phyloP scores from a whole-genome alignment of 2,888 invertebrate genomes.

The Embidobia sp. region DNA sequence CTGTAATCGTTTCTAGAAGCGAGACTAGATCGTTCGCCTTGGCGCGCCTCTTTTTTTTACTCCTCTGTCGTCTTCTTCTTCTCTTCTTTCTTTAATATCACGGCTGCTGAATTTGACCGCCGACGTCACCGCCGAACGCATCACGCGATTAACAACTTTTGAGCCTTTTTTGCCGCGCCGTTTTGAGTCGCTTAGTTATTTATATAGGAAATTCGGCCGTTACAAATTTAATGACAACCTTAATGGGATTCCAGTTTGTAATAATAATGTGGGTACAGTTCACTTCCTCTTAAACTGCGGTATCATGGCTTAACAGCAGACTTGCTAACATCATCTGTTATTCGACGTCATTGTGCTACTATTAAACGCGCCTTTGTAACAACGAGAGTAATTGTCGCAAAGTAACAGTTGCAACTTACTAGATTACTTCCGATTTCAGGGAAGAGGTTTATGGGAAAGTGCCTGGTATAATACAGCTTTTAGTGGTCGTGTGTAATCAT shows the following conservation, averaged over 20 bases:
- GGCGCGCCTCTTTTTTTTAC: constrained; percentile 1
- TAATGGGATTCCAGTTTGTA: constrained; percentile 11
- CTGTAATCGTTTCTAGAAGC: constrained; percentile 14
- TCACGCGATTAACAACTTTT: constrained; percentile 16
- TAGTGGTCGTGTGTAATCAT: no score
- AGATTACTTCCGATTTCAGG: no score
- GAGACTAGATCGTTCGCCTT: constrained; percentile 25
- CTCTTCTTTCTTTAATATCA: constrained; percentile 20
- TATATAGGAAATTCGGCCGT: constrained; percentile 13
- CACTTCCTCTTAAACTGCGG: constrained; percentile 31
- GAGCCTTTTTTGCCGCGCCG: not conserved
- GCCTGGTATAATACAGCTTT: no score
- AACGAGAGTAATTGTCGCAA: constrained; percentile 13
- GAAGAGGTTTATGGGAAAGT: no score
- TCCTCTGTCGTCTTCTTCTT: not conserved
- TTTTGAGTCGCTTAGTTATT: constrained; percentile 13
- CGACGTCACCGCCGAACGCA: constrained; percentile 34
- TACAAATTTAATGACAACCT: constrained; percentile 10
- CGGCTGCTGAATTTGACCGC: constrained; percentile 40
- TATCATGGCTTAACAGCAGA: constrained; percentile 14
- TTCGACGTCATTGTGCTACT: constrained; percentile 27
- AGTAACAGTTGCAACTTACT: constrained; percentile 19
- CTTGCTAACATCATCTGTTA: constrained; percentile 16
- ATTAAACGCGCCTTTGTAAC: constrained; percentile 18
- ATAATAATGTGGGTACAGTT: constrained; percentile 13